Conservation (phyloP, 2,888 invertebrate species). For the Scaeva pyrastri region DNA sequence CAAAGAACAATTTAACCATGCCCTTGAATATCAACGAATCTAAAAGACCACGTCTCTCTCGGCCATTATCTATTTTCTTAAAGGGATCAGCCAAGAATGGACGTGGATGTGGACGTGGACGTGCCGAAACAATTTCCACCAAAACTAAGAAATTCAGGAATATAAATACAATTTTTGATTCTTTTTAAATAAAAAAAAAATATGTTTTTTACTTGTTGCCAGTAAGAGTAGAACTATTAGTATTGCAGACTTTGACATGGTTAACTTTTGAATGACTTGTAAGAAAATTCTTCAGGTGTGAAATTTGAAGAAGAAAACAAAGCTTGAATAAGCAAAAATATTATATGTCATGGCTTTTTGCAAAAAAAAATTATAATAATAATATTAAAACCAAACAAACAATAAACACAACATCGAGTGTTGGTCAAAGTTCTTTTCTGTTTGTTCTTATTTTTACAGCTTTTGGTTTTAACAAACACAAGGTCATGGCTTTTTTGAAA, state of each 20-base stretch:
- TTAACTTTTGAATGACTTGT: slow-evolving; percentile 5
- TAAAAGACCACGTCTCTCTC: slow-evolving; percentile 18
- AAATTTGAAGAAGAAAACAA: not conserved
- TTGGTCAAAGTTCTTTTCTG: not conserved
- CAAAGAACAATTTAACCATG: slow-evolving; percentile 6
- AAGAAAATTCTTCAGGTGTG: not conserved
- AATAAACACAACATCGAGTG: not conserved
- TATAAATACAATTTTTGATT: no score
- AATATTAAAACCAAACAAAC: no score
- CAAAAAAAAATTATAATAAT: not conserved
- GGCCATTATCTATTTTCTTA: not conserved
- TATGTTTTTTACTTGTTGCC: slow-evolving; percentile 9
- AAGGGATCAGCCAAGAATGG: slow-evolving; percentile 10
- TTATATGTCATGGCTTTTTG: slow-evolving; percentile 10
- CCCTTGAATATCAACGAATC: not conserved
- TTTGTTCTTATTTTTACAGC: not conserved
- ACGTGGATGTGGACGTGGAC: no score
- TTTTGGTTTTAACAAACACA: no score
- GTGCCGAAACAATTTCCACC: slow-evolving; percentile 7
- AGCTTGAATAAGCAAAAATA: slow-evolving; percentile 12
- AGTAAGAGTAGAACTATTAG: slow-evolving; percentile 18
- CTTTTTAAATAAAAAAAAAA: not conserved
- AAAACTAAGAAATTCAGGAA: not conserved
- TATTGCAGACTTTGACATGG: slow-evolving; percentile 34
- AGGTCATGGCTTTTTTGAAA: no score